phyloP scores from a whole-genome alignment of 2,113 vertebrate species.

The Anhinga anhinga region DNA sequence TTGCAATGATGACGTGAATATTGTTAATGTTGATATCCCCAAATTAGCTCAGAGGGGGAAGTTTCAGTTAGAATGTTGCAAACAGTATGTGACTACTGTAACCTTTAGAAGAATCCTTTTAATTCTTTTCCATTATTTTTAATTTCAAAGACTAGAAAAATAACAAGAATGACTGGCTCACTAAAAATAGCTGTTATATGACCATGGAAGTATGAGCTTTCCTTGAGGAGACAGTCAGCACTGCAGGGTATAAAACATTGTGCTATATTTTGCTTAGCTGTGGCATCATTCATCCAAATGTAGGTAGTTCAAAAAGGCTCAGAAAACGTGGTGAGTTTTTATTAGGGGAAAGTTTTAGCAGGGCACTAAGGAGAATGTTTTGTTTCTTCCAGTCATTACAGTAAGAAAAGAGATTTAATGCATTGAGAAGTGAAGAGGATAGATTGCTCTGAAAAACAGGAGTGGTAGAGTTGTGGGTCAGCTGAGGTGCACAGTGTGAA shows the following conservation, averaged over 20 bases:
- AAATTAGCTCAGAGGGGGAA: constrained; percentile 13
- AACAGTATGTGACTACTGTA: not conserved
- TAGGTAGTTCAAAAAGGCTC: not conserved
- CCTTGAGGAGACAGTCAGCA: not conserved
- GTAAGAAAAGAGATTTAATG: not conserved
- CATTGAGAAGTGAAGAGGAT: not conserved
- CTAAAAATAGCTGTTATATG: constrained; percentile 43
- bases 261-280: constrained; percentile 9
- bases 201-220: constrained; percentile 25
- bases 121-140: constrained; percentile 20
- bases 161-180: constrained; percentile 21
- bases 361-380: not conserved
- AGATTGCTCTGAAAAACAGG: not conserved
- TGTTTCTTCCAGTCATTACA: not conserved
- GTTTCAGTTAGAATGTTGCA: constrained; percentile 7
- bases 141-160: not conserved
- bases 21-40: constrained; percentile 44
- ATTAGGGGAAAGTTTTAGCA: not conserved
- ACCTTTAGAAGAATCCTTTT: constrained; percentile 24
- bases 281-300: not conserved
- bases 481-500: not conserved
- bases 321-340: not conserved
- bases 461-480: not conserved
- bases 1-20: constrained; percentile 31
- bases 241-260: not conserved